Conservation (phyloP, 1,140 invertebrate species). For the Bradysia coprophila region DNA sequence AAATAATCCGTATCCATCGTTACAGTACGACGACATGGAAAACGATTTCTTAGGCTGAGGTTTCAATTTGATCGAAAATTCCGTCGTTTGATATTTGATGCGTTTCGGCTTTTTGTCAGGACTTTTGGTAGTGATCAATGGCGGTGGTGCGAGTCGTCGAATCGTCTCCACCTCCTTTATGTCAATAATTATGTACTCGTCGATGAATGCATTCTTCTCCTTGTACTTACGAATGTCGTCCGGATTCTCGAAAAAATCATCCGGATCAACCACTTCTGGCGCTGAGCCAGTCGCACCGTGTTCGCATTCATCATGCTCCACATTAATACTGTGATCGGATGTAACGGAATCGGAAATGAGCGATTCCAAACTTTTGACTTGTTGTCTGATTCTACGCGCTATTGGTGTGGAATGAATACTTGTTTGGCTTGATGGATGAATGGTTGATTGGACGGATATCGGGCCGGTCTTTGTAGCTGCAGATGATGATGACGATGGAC, state of each 20-base stretch:
- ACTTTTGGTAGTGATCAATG: not conserved
- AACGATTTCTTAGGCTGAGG: no score
- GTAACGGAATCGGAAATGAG: not conserved
- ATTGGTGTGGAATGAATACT: no score
- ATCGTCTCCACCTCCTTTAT: not conserved
- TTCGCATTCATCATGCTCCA: no score
- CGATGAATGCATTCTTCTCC: slow-evolving; percentile 16
- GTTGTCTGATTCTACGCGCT: no score
- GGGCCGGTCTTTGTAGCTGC: no score
- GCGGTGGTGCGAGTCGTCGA: no score
- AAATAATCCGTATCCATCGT: not conserved
- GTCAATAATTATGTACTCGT: not conserved
- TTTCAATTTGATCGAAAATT: not conserved
- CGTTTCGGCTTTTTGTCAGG: not conserved
- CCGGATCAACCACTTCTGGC: slow-evolving; percentile 14
- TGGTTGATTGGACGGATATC: no score
- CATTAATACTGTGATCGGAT: not conserved
- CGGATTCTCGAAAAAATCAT: slow-evolving; percentile 21
- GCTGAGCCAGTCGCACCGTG: not conserved
- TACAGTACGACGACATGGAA: not conserved
- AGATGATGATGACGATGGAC: no score
- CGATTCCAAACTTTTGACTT: no score
- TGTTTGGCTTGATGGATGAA: no score
- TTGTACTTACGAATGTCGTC: slow-evolving; percentile 17
- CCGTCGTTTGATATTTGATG: not conserved